A percentile compares a stretch with the other conserved stretches of the same genome.
Evolutionary conservation across 2,797 vertebrate genomes (phyloP).

Genomic region (Anniella stebbinsi): DNA sequence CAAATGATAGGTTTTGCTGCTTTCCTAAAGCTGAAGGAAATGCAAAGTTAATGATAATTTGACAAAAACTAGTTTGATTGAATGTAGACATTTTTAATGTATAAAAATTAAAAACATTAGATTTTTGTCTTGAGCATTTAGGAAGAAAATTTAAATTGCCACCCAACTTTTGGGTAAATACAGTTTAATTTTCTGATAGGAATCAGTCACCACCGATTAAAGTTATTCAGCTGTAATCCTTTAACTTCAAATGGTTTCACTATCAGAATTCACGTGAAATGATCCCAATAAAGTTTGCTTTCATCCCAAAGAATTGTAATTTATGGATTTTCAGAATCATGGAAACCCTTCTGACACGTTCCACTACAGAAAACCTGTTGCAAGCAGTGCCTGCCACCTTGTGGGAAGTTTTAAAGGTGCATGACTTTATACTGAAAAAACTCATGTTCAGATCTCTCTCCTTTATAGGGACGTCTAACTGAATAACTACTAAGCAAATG

Average conservation of each 20-base stretch:
- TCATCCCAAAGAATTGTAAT: slow-evolving; percentile 58
- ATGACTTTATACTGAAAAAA: slow-evolving; percentile 20
- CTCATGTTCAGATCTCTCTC: background rate
- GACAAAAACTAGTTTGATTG: background rate
- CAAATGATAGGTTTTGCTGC: slow-evolving; percentile 36
- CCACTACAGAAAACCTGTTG: slow-evolving; percentile 45
- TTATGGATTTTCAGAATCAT: slow-evolving; percentile 56
- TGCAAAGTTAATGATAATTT: background rate
- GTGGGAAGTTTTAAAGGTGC: slow-evolving; percentile 68
- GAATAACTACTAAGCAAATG: background rate
- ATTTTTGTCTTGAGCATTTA: background rate
- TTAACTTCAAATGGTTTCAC: slow-evolving; percentile 10
- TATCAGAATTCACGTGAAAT: slow-evolving; percentile 32
- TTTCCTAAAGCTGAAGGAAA: slow-evolving; percentile 54
- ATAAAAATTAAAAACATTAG: background rate
- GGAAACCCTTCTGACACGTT: slow-evolving; percentile 53
- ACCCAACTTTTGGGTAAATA: background rate
- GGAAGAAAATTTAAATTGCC: slow-evolving; percentile 6
- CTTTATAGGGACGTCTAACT: background rate
- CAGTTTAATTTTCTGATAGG: slow-evolving; percentile 20
- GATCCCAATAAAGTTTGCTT: slow-evolving; percentile 64
- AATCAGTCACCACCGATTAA: slow-evolving; percentile 23
- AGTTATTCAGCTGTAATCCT: background rate
- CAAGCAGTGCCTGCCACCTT: slow-evolving; percentile 78
- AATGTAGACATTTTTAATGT: background rate